Conservation (phyloP, 2,888 invertebrate genomes). For the Oscheius myriophilus region DNA sequence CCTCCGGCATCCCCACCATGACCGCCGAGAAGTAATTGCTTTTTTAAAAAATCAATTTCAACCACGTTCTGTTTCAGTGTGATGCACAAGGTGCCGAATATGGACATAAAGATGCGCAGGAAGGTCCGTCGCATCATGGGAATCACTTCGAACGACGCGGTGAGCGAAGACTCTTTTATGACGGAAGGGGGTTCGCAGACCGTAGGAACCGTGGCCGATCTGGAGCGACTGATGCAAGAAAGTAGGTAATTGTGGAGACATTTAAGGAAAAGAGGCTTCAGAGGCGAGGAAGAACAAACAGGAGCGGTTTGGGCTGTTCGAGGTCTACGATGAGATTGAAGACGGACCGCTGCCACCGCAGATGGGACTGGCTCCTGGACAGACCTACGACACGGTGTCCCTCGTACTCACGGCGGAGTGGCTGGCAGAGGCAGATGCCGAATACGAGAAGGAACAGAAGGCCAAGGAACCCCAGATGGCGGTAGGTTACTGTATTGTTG, state of each 20-base stretch:
- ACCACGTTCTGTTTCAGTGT: slow-evolving; percentile 13
- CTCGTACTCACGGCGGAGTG: slow-evolving; percentile 34
- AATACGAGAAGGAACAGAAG: neutral
- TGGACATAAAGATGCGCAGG: slow-evolving; percentile 13
- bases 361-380: slow-evolving; percentile 41
- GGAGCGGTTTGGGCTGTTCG: slow-evolving; percentile 19
- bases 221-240: slow-evolving; percentile 17
- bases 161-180: neutral
- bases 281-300: neutral
- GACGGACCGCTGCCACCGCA: neutral
- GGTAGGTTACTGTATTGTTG: neutral
- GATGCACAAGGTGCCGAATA: slow-evolving; percentile 17
- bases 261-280: neutral
- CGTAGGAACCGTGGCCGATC: slow-evolving; percentile 34
- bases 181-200: slow-evolving; percentile 22
- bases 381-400: slow-evolving; percentile 38
- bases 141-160: slow-evolving; percentile 1
- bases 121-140: slow-evolving; percentile 26
- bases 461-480: neutral
- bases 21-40: slow-evolving; percentile 7
- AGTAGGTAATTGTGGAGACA: neutral
- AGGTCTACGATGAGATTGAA: slow-evolving; percentile 21
- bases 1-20: neutral
- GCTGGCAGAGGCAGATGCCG: neutral
- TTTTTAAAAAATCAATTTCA: neutral